These are phyloP conservation scores for Mamestra brassicae DNA, from an alignment of 2,888 invertebrate species.

Conservation along the genomic window DNA sequence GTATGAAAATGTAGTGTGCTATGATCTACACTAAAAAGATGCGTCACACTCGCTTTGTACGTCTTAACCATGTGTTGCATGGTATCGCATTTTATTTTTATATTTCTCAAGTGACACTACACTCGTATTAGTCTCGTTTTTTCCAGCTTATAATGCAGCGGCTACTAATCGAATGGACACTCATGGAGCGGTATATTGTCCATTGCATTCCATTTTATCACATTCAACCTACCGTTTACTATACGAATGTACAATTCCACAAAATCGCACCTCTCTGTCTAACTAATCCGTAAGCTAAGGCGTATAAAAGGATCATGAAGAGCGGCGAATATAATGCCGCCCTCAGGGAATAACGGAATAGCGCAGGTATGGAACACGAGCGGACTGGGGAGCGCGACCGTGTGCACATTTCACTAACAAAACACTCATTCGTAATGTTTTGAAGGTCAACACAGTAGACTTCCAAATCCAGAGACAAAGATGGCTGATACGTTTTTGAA, in stretches of 20 bases:
- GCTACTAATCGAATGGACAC: slow-evolving; percentile 8
- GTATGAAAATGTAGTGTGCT: slow-evolving; percentile 14
- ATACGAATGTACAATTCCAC: slow-evolving; percentile 46
- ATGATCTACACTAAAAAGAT: slow-evolving; percentile 42
- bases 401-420: slow-evolving; percentile 56
- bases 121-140: slow-evolving; percentile 23
- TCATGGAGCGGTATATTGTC: slow-evolving; percentile 29
- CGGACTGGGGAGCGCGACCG: slow-evolving; percentile 36
- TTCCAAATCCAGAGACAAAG: slow-evolving; percentile 54
- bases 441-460: slow-evolving; percentile 57
- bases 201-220: slow-evolving; percentile 31
- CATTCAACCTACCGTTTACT: slow-evolving; percentile 36
- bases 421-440: slow-evolving; percentile 48
- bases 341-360: slow-evolving; percentile 67
- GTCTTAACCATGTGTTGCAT: slow-evolving; percentile 46
- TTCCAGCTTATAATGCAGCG: background rate
- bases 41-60: slow-evolving; percentile 58
- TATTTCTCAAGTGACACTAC: slow-evolving; percentile 17
- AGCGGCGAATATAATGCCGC: slow-evolving; percentile 63
- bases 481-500: slow-evolving; percentile 22
- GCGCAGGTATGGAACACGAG: slow-evolving; percentile 67
- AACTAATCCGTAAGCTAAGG: slow-evolving; percentile 56
- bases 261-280: slow-evolving; percentile 64
- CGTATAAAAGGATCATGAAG: slow-evolving; percentile 60
- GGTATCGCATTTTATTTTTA: slow-evolving; percentile 56